These are phyloP conservation scores for Peromyscus eremicus DNA, from an alignment of 2,797 vertebrate species.

Conservation along the genomic window DNA sequence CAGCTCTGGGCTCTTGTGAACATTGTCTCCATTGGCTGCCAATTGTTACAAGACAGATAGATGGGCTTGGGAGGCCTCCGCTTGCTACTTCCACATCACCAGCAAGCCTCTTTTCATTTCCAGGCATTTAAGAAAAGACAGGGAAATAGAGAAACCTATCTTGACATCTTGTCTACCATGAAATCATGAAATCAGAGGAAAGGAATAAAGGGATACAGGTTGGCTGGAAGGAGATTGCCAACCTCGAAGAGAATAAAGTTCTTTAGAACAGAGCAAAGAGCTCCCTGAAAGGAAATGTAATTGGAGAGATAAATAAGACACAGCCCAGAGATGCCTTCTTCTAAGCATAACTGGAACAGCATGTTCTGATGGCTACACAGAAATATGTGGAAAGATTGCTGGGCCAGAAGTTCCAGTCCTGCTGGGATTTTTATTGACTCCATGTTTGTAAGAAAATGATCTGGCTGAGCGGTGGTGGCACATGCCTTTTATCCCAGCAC, in stretches of 20 bases:
- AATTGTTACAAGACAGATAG: slow-evolving; percentile 63
- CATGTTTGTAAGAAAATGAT: slow-evolving; percentile 38
- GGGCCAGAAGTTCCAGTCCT: neutral
- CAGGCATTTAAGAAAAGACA: slow-evolving; percentile 64
- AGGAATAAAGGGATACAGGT: slow-evolving; percentile 38
- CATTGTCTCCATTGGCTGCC: slow-evolving; percentile 2
- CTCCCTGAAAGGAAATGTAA: slow-evolving; percentile 46
- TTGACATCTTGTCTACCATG: slow-evolving; percentile 4
- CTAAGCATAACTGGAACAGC: neutral
- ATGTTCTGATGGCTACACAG: neutral
- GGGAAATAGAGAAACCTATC: neutral
- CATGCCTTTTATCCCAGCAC: no score
- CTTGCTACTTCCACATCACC: slow-evolving; percentile 43
- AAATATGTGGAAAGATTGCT: slow-evolving; percentile 20
- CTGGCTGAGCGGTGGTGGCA: neutral
- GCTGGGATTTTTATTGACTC: slow-evolving; percentile 51
- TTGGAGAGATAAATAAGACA: slow-evolving; percentile 33
- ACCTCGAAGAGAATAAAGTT: slow-evolving; percentile 49
- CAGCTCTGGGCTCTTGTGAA: slow-evolving; percentile 55
- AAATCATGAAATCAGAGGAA: slow-evolving; percentile 39
- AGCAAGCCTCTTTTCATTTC: slow-evolving; percentile 68
- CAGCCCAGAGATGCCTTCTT: slow-evolving; percentile 42
- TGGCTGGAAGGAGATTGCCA: slow-evolving; percentile 58
- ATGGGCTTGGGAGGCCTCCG: slow-evolving; percentile 70
- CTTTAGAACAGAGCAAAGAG: slow-evolving; percentile 56